Percentiles rank a stretch among this genome's conserved stretches.
Evolutionary conservation across 2,113 vertebrate species (phyloP).

Genomic region (Lates calcarifer): DNA sequence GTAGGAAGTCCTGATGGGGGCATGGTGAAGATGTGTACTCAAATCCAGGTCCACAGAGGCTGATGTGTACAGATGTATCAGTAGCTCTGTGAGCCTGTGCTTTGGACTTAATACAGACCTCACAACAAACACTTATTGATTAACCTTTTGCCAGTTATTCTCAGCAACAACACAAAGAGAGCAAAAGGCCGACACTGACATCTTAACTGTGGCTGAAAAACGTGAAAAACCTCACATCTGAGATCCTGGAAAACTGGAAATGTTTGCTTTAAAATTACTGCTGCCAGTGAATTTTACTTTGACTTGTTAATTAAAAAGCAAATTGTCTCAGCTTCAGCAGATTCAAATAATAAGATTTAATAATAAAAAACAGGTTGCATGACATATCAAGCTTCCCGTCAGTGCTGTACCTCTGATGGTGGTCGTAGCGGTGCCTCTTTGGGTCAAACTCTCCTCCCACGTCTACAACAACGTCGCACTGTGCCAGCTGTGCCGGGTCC

Average conservation of each 20-base stretch:
- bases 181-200: no score
- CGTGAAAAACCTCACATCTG: no score
- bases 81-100: not conserved
- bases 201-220: no score
- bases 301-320: not conserved
- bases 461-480: conserved; percentile 93
- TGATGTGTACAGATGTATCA: not conserved
- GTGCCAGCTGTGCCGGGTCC: conserved; percentile 84
- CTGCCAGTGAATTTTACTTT: not conserved
- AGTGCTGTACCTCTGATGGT: conserved; percentile 92
- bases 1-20: not conserved
- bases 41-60: not conserved
- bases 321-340: no score
- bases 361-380: no score
- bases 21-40: no score
- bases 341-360: no score
- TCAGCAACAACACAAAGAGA: no score
- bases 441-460: conserved; percentile 95
- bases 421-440: conserved; percentile 91
- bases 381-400: not conserved
- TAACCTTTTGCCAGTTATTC: no score
- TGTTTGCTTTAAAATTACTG: not conserved
- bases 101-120: not conserved
- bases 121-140: no score
- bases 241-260: not conserved